A percentile compares a stretch with the other conserved stretches of the same genome.
Conservation (phyloP, 2,113 vertebrate genomes). For the Myrmophylax atrothorax region DNA sequence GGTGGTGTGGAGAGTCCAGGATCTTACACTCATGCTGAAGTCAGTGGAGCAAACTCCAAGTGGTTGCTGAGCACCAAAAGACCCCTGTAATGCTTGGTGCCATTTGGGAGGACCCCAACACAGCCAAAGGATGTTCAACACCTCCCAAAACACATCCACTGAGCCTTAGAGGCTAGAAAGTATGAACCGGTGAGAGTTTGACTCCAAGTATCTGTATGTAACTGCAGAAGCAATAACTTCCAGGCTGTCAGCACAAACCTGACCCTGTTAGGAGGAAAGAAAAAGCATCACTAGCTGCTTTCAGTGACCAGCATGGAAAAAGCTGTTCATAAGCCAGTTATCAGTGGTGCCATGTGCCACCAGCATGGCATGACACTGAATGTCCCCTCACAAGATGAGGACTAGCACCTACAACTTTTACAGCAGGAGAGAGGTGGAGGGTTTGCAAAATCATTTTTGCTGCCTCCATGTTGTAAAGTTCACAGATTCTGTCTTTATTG, state of each 20-base stretch:
- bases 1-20: background rate
- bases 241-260: background rate
- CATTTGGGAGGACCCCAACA: background rate
- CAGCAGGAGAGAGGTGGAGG: background rate
- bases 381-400: background rate
- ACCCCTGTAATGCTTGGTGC: background rate
- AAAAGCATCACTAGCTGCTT: background rate
- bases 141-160: rapidly evolving
- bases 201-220: background rate
- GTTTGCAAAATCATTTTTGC: background rate
- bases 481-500: background rate
- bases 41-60: background rate
- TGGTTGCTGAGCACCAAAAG: background rate
- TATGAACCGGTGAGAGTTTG: rapidly evolving
- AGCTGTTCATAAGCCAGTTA: background rate
- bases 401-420: background rate
- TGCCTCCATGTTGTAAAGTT: background rate
- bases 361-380: background rate
- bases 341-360: too few species aligned
- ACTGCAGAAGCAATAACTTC: background rate
- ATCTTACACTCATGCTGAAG: background rate
- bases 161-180: background rate
- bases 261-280: background rate
- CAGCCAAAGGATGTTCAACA: background rate
- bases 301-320: background rate